Evolutionary conservation across 1,140 invertebrate species (phyloP), one percentile per base, ranked within the genome.

Genomic region (Eupeodes corollae): DNA sequence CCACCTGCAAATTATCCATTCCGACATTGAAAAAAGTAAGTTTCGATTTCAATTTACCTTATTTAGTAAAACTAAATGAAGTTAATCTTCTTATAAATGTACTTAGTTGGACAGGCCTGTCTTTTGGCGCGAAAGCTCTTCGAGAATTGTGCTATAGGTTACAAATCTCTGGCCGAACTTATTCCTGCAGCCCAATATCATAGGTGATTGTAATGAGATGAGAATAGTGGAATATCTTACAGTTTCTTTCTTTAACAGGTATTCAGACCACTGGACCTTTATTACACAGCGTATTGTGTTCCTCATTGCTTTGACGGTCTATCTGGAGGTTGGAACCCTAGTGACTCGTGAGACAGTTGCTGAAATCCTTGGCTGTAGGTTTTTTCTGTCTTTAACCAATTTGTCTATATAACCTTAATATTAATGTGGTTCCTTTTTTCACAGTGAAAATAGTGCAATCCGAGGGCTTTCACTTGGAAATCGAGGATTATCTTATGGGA

Each of bases 401-500:
- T 48, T 49, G 46, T 14, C 47, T 52, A 49, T 49, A 53, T 42
- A 57, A 45, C 42, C 12, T 13, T 11, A 37, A 14, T 31, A 41
- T 46, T 41, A 19, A 15, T 5, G 6, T n/a, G 3, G 12, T 19
- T 41, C 41, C 47, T 53, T 18, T 50, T 12, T 47, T 63, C 67
- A 30, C 49, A 83, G 81, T 84, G 2, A 74, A 69, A 67, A 70
- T 35, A 59, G 74, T 43, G 52, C 71, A 63, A 35, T 66, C 79
- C 48, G 74, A 84, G 18, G 86, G 85, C 2, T 91, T 94, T 59
- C 88, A 92, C 63, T 69, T 95, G 48, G 90, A 94, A 55, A 71
- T 94, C 16, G 91, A 96, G 67, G 91, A 94, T 56, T 95, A 88
- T 59, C 69, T 96, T 12, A 79, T 86, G 62, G 91, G 91, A 3